Evolutionary conservation across 2,888 invertebrate species (phyloP).

Genomic region (Rugalucina vietnamica): DNA sequence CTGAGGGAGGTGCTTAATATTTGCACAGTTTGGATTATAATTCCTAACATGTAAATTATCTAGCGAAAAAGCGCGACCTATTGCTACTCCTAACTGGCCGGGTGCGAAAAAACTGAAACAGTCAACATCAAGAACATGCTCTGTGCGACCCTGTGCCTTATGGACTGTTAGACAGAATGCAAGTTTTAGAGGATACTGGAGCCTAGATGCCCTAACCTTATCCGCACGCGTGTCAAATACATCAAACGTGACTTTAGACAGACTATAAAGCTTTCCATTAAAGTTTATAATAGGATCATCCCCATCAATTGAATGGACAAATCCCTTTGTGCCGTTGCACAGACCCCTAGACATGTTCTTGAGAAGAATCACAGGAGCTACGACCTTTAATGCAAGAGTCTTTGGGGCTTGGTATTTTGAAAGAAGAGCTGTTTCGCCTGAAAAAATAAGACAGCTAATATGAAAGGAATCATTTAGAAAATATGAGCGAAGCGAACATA

Average conservation of each 20-base stretch:
- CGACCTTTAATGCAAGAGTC: constrained; percentile 5
- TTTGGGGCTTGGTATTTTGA: not conserved
- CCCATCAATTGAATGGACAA: not conserved
- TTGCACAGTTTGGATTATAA: not conserved
- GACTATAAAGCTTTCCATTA: not conserved
- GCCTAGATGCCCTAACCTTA: not conserved
- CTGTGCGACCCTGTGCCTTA: constrained; percentile 4
- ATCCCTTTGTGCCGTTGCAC: not conserved
- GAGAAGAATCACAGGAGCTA: not conserved
- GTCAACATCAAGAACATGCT: constrained; percentile 4
- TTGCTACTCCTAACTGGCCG: constrained; percentile 16
- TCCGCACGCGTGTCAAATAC: not conserved
- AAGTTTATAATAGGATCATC: not conserved
- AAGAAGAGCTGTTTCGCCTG: not conserved
- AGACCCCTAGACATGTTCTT: not conserved
- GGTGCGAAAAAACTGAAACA: constrained; percentile 20
- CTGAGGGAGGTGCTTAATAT: not conserved
- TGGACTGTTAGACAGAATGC: constrained; percentile 16
- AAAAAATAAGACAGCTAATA: not conserved
- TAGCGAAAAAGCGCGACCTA: not conserved
- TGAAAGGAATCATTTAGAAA: too few relatives aligned
- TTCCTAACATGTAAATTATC: not conserved
- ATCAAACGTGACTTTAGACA: not conserved
- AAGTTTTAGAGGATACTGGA: constrained; percentile 19
- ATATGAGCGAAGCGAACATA: too few relatives aligned